These are phyloP conservation scores for Zophobas morio DNA, from an alignment of 1,140 invertebrate species.

Conservation along the genomic window DNA sequence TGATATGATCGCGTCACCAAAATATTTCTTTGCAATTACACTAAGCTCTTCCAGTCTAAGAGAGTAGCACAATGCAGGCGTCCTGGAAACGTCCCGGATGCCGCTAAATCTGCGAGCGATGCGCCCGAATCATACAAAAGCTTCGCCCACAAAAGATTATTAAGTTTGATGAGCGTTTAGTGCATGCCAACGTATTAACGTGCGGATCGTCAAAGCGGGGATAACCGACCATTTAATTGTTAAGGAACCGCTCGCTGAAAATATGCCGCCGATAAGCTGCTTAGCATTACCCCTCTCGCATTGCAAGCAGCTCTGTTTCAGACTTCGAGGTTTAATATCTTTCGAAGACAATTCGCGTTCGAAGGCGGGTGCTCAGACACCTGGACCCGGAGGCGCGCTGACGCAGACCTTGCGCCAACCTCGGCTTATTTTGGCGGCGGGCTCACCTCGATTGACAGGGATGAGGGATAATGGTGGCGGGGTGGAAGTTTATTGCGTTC, in stretches of 20 bases:
- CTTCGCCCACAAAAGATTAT: slow-evolving; percentile 61
- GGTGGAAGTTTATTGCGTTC: not conserved
- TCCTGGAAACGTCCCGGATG: slow-evolving; percentile 49
- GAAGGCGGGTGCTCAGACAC: slow-evolving; percentile 36
- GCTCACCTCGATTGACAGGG: not conserved
- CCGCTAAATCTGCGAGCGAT: slow-evolving; percentile 38
- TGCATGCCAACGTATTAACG: slow-evolving; percentile 43
- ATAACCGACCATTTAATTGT: slow-evolving; percentile 52
- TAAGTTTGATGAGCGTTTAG: slow-evolving; percentile 60
- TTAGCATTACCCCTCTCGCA: slow-evolving; percentile 51
- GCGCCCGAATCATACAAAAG: slow-evolving; percentile 55
- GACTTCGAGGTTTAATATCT: slow-evolving; percentile 53
- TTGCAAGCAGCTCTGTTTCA: slow-evolving; percentile 47
- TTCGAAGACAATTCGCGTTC: slow-evolving; percentile 42
- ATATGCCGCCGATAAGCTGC: slow-evolving; percentile 50
- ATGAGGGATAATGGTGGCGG: not conserved
- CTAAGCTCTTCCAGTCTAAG: slow-evolving; percentile 54
- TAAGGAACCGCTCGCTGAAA: slow-evolving; percentile 50
- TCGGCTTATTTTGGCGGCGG: not conserved
- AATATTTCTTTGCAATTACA: slow-evolving; percentile 56
- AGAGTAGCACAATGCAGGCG: slow-evolving; percentile 51
- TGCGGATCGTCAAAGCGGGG: slow-evolving; percentile 46
- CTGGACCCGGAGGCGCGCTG: slow-evolving; percentile 17
- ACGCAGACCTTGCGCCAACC: too few species aligned
- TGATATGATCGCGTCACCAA: slow-evolving; percentile 48